phyloP scores from a whole-genome alignment of 1,140 invertebrate species.

The Drosophila ananassae region DNA sequence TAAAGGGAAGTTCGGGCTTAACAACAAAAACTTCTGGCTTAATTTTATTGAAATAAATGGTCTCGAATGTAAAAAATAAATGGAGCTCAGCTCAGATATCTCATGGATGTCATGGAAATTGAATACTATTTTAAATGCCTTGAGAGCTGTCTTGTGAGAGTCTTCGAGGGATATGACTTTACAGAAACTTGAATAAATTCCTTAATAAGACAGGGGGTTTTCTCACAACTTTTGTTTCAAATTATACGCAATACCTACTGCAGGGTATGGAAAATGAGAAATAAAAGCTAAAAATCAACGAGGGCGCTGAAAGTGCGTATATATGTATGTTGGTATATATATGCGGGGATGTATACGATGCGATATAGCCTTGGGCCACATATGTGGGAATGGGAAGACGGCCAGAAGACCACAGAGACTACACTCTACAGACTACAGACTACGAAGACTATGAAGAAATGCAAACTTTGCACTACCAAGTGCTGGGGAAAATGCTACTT shows the following conservation, averaged over 20 bases:
- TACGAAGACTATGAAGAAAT: constrained; percentile 28
- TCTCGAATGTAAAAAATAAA: constrained; percentile 28
- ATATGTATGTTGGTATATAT: background rate
- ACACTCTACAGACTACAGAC: constrained; percentile 8
- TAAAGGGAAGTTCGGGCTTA: constrained; percentile 44
- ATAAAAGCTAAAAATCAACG: constrained; percentile 38
- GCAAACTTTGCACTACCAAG: constrained; percentile 59
- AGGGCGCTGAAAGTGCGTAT: constrained; percentile 52
- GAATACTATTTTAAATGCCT: background rate
- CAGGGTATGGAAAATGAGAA: constrained; percentile 39
- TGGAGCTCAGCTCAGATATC: constrained; percentile 6
- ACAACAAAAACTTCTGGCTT: constrained; percentile 40
- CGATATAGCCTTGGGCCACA: constrained; percentile 41
- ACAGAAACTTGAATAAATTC: background rate
- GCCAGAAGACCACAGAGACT: background rate
- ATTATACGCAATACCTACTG: constrained; percentile 9
- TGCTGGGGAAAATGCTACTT: background rate
- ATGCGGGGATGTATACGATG: constrained; percentile 19
- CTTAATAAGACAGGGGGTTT: background rate
- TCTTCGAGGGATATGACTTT: too few species aligned
- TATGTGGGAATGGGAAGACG: constrained; percentile 34
- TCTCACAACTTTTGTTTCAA: constrained; percentile 1
- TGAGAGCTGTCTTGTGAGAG: background rate
- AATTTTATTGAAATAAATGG: constrained; percentile 52
- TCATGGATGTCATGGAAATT: background rate